Percentiles rank a stretch among this genome's conserved stretches.
Conservation (phyloP, 2,113 vertebrate genomes). For the Anguilla rostrata region DNA sequence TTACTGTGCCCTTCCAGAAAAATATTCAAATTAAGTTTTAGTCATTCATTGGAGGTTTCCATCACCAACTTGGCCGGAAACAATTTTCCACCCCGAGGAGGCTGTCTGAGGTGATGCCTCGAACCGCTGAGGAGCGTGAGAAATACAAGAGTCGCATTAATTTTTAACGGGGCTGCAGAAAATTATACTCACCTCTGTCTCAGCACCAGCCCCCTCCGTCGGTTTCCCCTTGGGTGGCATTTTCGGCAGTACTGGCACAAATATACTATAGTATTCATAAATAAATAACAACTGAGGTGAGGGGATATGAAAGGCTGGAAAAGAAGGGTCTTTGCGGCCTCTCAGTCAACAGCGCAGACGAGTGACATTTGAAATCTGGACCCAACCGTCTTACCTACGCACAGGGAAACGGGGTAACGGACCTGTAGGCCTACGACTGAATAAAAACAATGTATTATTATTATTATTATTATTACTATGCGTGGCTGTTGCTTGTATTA, state of each 20-base stretch:
- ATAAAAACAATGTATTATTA: background rate
- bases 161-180: slow-evolving; percentile 18
- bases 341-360: background rate
- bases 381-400: background rate
- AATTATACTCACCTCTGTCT: background rate
- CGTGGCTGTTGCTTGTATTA: background rate
- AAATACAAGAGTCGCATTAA: slow-evolving; percentile 14
- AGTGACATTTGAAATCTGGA: background rate
- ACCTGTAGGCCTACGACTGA: background rate
- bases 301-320: background rate
- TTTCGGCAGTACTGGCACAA: slow-evolving; percentile 14
- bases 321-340: background rate
- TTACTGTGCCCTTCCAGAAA: background rate
- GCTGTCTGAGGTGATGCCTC: background rate
- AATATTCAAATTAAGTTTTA: background rate
- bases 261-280: slow-evolving; percentile 6
- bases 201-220: background rate
- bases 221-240: background rate
- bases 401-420: background rate
- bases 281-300: background rate
- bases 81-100: background rate
- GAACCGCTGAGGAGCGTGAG: background rate
- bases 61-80: background rate
- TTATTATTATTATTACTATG: background rate
- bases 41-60: background rate